phyloP scores from a whole-genome alignment of 2,888 invertebrate genomes.

The Agrotis ipsilon region DNA sequence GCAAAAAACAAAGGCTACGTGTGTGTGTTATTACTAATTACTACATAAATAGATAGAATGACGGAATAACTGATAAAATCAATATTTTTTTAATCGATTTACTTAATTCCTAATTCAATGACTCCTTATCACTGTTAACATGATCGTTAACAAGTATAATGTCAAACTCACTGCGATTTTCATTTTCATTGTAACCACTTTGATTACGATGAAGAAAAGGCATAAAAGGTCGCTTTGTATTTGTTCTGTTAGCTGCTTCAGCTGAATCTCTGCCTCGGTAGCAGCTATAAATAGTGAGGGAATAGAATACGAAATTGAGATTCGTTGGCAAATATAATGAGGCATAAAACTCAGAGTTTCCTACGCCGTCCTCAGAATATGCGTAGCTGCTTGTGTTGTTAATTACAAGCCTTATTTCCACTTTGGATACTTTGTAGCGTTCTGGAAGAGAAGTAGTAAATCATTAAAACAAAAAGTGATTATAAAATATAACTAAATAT shows the following conservation, averaged over 20 bases:
- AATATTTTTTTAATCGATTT: background rate
- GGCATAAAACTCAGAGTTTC: conserved; percentile 74
- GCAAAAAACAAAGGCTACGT: no score
- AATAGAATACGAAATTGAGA: conserved; percentile 75
- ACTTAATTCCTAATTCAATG: background rate
- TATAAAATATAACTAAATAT: no score
- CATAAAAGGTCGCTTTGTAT: conserved; percentile 2
- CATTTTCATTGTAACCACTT: background rate
- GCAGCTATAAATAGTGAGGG: conserved; percentile 78
- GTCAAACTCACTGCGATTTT: background rate
- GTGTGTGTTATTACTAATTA: no score
- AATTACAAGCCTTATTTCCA: conserved; percentile 78
- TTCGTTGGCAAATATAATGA: conserved; percentile 77
- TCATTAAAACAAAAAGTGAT: no score
- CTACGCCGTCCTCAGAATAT: conserved; percentile 77
- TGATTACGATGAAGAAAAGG: conserved; percentile 45
- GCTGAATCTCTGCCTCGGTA: conserved; percentile 3
- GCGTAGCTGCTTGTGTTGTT: conserved; percentile 81
- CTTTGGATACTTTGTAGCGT: conserved; percentile 71
- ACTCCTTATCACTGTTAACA: background rate
- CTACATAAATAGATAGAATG: no score
- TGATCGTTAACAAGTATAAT: background rate
- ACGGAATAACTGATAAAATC: no score
- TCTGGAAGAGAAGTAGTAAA: conserved; percentile 55
- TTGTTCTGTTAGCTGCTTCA: background rate